Percentiles rank a stretch among this genome's conserved stretches.
These are phyloP conservation scores for Cerceris ruficornis DNA, from an alignment of 2,888 invertebrate genomes.

Conservation along the genomic window DNA sequence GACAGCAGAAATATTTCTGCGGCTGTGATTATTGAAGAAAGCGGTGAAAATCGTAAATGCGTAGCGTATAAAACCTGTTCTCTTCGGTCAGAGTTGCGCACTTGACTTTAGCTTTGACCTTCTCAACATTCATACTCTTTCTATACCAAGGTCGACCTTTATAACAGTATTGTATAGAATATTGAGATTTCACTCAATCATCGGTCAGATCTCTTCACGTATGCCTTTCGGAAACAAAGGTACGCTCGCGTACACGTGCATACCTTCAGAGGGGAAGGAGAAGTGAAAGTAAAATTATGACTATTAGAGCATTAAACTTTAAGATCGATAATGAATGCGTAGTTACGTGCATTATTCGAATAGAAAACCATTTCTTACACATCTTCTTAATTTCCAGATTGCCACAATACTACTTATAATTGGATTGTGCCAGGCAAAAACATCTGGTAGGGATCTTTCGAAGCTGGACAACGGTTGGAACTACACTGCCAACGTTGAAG, in stretches of 20 bases:
- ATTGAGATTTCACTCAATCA: slow-evolving; percentile 16
- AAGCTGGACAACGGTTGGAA: slow-evolving; percentile 13
- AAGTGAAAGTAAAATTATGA: slow-evolving; percentile 74
- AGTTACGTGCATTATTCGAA: slow-evolving; percentile 33
- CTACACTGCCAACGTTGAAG: background rate
- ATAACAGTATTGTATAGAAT: background rate
- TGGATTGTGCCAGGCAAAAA: slow-evolving; percentile 46
- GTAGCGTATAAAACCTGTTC: slow-evolving; percentile 70
- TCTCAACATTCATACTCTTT: slow-evolving; percentile 38
- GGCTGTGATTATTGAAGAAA: slow-evolving; percentile 68
- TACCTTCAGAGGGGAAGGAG: slow-evolving; percentile 37
- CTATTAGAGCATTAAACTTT: slow-evolving; percentile 51
- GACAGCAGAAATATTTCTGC: slow-evolving; percentile 21
- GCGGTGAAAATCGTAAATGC: slow-evolving; percentile 74
- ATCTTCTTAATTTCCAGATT: slow-evolving; percentile 70
- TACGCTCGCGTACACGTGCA: background rate
- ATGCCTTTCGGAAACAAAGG: background rate
- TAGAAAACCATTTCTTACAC: slow-evolving; percentile 35
- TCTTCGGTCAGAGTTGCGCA: slow-evolving; percentile 4
- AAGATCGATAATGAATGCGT: slow-evolving; percentile 58
- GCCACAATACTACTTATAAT: slow-evolving; percentile 65
- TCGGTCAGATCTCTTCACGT: slow-evolving; percentile 1
- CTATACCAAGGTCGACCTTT: slow-evolving; percentile 29
- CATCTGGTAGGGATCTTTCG: slow-evolving; percentile 22
- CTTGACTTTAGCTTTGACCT: slow-evolving; percentile 42